Conservation (phyloP, 2,797 vertebrate species). For the Loris lydekkerianus region DNA sequence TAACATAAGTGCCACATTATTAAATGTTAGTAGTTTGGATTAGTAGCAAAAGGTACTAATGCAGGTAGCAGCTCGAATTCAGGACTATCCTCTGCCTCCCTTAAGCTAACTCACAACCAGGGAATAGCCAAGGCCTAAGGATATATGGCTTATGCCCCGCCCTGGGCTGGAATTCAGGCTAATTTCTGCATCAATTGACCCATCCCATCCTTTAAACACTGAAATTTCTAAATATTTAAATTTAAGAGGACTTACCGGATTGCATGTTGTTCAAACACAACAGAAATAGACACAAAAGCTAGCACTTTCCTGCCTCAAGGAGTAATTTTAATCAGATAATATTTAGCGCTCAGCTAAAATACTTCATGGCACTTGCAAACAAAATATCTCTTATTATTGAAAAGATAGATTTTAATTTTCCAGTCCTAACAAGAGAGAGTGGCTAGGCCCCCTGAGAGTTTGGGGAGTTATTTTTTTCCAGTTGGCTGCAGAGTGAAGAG, state of each 20-base stretch:
- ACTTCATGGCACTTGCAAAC: constrained; percentile 75
- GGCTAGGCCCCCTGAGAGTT: not conserved
- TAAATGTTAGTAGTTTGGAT: not conserved
- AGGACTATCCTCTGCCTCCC: not conserved
- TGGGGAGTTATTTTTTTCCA: constrained; percentile 61
- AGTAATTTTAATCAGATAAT: constrained; percentile 74
- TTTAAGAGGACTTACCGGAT: not conserved
- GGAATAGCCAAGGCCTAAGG: not conserved
- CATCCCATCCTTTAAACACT: not conserved
- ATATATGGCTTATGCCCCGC: not conserved
- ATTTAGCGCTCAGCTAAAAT: constrained; percentile 78
- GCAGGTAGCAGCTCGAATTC: not conserved
- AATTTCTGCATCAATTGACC: not conserved
- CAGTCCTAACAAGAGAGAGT: constrained; percentile 59
- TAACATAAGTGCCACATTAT: not conserved
- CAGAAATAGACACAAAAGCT: not conserved
- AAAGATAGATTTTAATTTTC: constrained; percentile 76
- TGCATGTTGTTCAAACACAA: not conserved
- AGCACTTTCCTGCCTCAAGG: not conserved
- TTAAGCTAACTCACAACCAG: not conserved
- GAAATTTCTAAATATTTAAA: not conserved
- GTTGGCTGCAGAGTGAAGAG: constrained; percentile 16
- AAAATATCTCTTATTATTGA: constrained; percentile 80
- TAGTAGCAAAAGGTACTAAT: not conserved
- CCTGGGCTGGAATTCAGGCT: not conserved